A percentile compares a stretch with the other conserved stretches of the same genome.
Conservation (phyloP, 2,113 vertebrate species). For the Asarcornis scutulata region DNA sequence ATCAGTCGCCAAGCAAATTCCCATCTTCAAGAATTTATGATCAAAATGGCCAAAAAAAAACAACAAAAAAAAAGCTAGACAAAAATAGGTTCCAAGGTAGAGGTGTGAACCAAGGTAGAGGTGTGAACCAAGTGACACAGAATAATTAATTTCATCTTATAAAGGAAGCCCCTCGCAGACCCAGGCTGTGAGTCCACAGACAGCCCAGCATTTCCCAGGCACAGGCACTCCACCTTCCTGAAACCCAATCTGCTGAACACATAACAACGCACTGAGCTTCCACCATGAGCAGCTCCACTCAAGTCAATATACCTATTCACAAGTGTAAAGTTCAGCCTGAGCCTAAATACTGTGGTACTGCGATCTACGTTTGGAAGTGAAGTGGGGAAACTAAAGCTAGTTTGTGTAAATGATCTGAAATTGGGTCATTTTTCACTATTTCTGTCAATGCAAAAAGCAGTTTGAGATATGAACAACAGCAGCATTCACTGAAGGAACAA, state of each 20-base stretch:
- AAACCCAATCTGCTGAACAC: neutral
- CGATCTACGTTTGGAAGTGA: constrained; percentile 30
- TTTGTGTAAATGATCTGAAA: constrained; percentile 41
- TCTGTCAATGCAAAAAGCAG: constrained; percentile 21
- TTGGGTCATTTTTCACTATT: constrained; percentile 49
- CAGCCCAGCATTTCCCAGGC: neutral
- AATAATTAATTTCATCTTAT: neutral
- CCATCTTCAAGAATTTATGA: neutral
- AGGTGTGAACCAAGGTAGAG: neutral
- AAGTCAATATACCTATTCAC: constrained; percentile 59
- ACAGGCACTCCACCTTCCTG: neutral
- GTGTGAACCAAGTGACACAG: neutral
- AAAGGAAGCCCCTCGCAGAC: neutral
- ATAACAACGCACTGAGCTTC: neutral
- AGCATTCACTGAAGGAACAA: constrained; percentile 15
- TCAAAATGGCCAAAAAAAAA: neutral
- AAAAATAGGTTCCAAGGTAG: neutral
- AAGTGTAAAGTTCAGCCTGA: constrained; percentile 32
- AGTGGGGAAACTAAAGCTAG: constrained; percentile 22
- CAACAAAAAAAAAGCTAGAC: neutral
- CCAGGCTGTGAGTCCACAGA: neutral
- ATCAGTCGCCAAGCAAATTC: neutral
- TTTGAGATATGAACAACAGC: constrained; percentile 39
- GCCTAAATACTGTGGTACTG: neutral
- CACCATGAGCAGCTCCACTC: neutral